These are phyloP conservation scores for Mastigias papua DNA, from an alignment of 30 jellyfish, hydroid and myxozoan genomes.

Conservation along the genomic window DNA sequence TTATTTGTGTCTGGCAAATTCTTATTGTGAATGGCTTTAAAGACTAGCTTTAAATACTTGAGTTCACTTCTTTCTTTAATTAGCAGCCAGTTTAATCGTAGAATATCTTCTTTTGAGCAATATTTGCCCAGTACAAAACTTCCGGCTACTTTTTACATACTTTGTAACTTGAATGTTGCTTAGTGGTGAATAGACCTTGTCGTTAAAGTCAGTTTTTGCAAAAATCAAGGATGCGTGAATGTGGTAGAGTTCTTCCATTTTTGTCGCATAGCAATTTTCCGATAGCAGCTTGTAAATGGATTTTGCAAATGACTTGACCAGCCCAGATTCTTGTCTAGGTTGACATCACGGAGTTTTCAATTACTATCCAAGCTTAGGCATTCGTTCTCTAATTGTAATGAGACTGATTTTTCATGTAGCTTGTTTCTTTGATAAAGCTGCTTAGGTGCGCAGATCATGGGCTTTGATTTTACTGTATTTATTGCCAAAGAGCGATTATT, in stretches of 20 bases:
- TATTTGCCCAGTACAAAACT: no score
- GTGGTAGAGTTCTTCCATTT: slow-evolving; percentile 33
- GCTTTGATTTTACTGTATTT: slow-evolving; percentile 25
- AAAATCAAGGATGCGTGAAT: no score
- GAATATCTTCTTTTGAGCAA: no score
- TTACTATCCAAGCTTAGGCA: slow-evolving; percentile 3
- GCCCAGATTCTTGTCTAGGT: slow-evolving; percentile 20
- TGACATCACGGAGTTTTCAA: slow-evolving; percentile 5
- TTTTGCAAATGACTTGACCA: slow-evolving; percentile 26
- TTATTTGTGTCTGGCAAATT: no score
- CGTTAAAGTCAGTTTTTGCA: no score
- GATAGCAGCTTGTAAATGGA: slow-evolving; percentile 25
- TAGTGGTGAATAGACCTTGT: no score
- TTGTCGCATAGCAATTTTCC: slow-evolving; percentile 5
- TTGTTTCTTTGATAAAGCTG: slow-evolving; percentile 12
- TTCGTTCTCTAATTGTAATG: slow-evolving; percentile 16
- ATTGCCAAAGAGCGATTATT: slow-evolving; percentile 18
- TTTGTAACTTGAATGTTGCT: no score
- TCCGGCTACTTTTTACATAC: no score
- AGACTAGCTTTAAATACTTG: no score
- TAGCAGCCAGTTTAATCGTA: no score
- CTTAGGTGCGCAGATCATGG: slow-evolving; percentile 12
- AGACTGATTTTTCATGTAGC: slow-evolving; percentile 15
- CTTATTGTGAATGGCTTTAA: no score
- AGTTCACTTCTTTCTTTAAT: no score